A percentile compares a stretch with the other conserved stretches of the same genome.
phyloP scores from a whole-genome alignment of 2,113 vertebrate genomes.

The Alethe diademata region DNA sequence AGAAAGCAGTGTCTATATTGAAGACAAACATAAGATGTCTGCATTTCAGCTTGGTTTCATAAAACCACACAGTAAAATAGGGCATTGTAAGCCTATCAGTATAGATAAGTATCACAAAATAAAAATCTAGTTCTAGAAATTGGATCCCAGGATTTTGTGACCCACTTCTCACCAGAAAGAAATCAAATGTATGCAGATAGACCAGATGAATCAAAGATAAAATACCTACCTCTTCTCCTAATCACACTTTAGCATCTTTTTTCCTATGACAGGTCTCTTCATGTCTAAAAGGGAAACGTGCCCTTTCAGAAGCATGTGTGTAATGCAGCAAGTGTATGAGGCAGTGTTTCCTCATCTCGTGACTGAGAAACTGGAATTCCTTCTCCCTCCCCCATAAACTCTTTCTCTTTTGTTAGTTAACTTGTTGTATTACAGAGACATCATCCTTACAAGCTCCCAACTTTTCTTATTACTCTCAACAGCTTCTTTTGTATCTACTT shows the following conservation, averaged over 20 bases:
- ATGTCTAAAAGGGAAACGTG: background rate
- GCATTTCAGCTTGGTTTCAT: background rate
- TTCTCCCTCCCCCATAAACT: constrained; percentile 7
- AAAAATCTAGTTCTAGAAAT: background rate
- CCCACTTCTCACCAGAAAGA: background rate
- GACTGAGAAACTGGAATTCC: constrained; percentile 42
- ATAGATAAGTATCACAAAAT: background rate
- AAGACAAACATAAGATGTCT: background rate
- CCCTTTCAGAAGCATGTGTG: background rate
- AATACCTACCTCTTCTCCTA: background rate
- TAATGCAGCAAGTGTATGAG: background rate
- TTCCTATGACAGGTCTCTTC: background rate
- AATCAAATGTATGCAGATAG: background rate
- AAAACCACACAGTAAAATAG: background rate
- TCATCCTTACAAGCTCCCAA: background rate
- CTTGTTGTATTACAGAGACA: background rate
- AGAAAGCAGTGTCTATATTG: background rate
- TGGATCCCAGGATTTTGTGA: background rate
- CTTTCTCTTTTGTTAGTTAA: background rate
- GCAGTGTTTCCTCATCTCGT: background rate
- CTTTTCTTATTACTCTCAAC: background rate
- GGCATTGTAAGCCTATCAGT: background rate
- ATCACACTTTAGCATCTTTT: background rate
- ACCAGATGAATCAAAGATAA: background rate
- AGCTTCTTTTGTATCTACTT: background rate